Evolutionary conservation across 2,888 invertebrate species (phyloP).

Genomic region (Diarsia dahlii): DNA sequence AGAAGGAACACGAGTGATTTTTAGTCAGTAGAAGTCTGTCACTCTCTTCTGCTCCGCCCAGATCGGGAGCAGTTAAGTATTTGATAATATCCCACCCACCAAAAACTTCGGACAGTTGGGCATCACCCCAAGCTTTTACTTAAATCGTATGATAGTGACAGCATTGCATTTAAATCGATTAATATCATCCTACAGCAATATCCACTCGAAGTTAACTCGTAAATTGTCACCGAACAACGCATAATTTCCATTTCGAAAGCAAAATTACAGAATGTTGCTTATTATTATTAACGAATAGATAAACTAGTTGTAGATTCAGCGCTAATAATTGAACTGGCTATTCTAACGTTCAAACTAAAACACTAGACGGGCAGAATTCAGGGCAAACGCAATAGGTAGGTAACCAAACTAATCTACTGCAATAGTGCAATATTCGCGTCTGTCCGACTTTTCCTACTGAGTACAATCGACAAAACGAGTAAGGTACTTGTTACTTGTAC

Average conservation of each 20-base stretch:
- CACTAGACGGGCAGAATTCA: constrained; percentile 44
- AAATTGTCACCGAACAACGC: constrained; percentile 1
- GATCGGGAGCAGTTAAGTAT: too few species aligned
- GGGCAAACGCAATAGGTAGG: constrained; percentile 47
- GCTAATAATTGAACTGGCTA: constrained; percentile 33
- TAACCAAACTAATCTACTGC: constrained; percentile 62
- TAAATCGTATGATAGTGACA: not conserved
- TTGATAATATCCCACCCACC: too few species aligned
- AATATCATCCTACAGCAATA: too few species aligned
- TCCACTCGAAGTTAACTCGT: not conserved
- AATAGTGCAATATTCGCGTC: constrained; percentile 52
- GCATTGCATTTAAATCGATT: too few species aligned
- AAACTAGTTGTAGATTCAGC: constrained; percentile 32
- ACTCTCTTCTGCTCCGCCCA: too few species aligned
- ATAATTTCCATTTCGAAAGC: constrained; percentile 9
- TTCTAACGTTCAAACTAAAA: constrained; percentile 46
- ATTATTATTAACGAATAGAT: not conserved
- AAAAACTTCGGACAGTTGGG: not conserved
- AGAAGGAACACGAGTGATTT: too few species aligned
- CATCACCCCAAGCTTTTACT: not conserved
- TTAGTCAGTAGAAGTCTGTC: too few species aligned
- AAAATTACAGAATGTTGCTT: not conserved
- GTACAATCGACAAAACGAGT: constrained; percentile 30
- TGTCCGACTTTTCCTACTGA: constrained; percentile 55
- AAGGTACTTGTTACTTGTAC: too few species aligned